Conservation (phyloP, 2,888 invertebrate genomes). For the Athalia rosae region DNA sequence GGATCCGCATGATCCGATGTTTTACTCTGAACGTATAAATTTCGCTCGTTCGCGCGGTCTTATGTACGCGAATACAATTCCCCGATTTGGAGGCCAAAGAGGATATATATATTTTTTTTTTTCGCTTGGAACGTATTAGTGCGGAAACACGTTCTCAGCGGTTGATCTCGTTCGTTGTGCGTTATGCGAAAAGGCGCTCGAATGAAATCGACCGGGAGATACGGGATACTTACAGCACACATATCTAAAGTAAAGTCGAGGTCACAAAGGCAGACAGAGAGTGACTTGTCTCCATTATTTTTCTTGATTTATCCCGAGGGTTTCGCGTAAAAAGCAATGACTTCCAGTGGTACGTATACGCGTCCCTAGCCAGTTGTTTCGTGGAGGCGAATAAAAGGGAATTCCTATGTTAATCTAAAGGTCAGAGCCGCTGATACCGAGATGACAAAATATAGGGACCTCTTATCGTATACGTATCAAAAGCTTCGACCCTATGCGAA, state of each 20-base stretch:
- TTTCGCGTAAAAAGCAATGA: constrained; percentile 19
- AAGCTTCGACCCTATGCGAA: no score
- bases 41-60: no score
- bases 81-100: no score
- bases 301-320: constrained; percentile 23
- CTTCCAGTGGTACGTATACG: neutral
- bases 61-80: no score
- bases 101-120: no score
- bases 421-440: neutral
- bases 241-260: neutral
- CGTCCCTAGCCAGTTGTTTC: constrained; percentile 3
- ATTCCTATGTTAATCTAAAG: constrained; percentile 17
- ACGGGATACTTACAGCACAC: no score
- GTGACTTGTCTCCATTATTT: constrained; percentile 14
- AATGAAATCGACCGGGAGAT: no score
- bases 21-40: no score
- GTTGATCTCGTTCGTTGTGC: constrained; percentile 24
- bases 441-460: constrained; percentile 6
- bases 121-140: constrained; percentile 9
- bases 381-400: neutral
- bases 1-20: no score
- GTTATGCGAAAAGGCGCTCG: neutral
- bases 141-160: constrained; percentile 35
- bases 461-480: neutral
- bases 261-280: neutral